These are phyloP conservation scores for Saturnia pavonia DNA, from an alignment of 2,888 invertebrate species.

Conservation along the genomic window DNA sequence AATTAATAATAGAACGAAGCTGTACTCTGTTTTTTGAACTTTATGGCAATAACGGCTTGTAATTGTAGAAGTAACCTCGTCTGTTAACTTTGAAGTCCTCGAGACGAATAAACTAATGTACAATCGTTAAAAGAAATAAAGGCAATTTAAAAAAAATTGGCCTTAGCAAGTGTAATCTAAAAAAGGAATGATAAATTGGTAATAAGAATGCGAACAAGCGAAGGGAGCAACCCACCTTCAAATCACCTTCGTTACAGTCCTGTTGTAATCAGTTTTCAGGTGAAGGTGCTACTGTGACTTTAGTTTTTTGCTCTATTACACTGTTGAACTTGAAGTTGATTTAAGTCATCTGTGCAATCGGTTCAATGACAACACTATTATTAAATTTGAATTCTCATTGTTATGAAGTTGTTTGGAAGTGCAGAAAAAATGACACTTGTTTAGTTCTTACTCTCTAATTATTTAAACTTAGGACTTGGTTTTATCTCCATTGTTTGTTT, in stretches of 20 bases:
- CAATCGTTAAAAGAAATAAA: background rate
- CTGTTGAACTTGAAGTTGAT: slow-evolving; percentile 35
- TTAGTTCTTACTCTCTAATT: background rate
- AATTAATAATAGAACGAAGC: background rate
- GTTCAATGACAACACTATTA: slow-evolving; percentile 18
- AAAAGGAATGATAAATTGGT: background rate
- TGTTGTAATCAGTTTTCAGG: slow-evolving; percentile 31
- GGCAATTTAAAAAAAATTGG: background rate
- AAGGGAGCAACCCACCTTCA: slow-evolving; percentile 6
- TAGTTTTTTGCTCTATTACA: slow-evolving; percentile 14
- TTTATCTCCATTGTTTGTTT: background rate
- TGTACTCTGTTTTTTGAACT: background rate
- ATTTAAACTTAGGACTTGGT: background rate
- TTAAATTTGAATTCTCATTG: slow-evolving; percentile 16
- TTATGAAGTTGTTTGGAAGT: slow-evolving; percentile 14
- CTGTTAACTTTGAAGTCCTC: background rate
- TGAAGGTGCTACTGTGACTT: slow-evolving; percentile 20
- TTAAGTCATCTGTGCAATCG: slow-evolving; percentile 25
- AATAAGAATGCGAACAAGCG: background rate
- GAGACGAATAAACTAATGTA: background rate
- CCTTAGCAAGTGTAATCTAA: background rate
- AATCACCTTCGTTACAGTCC: slow-evolving; percentile 4
- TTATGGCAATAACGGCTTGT: background rate
- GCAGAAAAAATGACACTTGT: background rate
- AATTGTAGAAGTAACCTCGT: background rate